Base-by-base conservation (phyloP, 2,797 vertebrate genomes). In the Xenopus petersii region DNA sequence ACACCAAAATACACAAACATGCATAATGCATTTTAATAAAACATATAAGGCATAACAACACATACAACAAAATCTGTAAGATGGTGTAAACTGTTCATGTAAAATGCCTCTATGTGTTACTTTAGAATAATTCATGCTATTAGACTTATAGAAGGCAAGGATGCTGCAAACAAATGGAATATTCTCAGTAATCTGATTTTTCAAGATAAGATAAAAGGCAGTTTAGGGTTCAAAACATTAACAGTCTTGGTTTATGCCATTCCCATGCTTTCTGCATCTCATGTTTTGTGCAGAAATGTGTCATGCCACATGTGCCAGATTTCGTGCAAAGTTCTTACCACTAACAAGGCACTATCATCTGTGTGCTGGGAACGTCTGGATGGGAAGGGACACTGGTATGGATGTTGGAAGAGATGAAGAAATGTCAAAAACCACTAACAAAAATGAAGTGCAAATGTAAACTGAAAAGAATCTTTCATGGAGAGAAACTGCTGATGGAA, bases 331-430 rank as follows among this genome's bases (percentile, higher is more conserved):
- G 75, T 84, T 89, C 93, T 98, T 97, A 98, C 97, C 97, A 97
- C 93, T 85, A 98, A 94, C 84, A 98, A 94, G 89, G 96, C 95
- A 86, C 97, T 98, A 93, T 99, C 97, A 86, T 99, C 97, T 83
- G 96, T 98, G 88, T 98, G 97, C 84, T 96, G 97, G 88, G 94
- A 98, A 86, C 94, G 95, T 92, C 97, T 92, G 91, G 93, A 94
- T 86, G 95, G 97, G 87, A 93, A 95, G 74, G 89, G 80, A 74
- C 85, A 95, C 97, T 98, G 89, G 81, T 86, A 80, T 88, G 81
- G 86, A 81, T 83, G 85, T 58, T 56, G 88, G 91, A 84, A 92
- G 84, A 86, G 87, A 93, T 78, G 89, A 86, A 91, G 87, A 74
- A 83, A 86, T 74, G 87, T 90, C 88, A 92, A 81, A 88, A 89